These are phyloP conservation scores for Protobothrops mucrosquamatus DNA, from an alignment of 2,113 vertebrate genomes.

Conservation along the genomic window DNA sequence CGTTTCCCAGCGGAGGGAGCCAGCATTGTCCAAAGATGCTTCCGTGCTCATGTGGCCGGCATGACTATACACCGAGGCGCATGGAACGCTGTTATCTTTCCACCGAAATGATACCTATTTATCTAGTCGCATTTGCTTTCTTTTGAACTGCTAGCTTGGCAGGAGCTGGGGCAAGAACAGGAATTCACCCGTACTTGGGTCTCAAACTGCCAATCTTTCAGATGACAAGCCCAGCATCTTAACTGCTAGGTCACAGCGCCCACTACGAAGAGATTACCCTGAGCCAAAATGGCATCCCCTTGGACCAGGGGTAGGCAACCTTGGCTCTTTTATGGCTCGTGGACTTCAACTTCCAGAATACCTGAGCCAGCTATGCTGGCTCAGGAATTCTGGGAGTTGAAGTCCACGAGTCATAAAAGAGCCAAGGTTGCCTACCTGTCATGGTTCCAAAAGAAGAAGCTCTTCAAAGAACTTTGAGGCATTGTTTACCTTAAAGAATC, in stretches of 20 bases:
- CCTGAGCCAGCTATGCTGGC: no score
- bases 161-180: background rate
- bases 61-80: background rate
- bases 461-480: no score
- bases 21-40: background rate
- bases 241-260: background rate
- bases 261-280: background rate
- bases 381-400: no score
- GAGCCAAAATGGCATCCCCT: background rate
- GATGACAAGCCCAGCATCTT: background rate
- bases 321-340: no score
- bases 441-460: no score
- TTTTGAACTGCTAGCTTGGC: background rate
- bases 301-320: no score
- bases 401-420: no score
- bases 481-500: no score
- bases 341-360: no score
- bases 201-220: background rate
- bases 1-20: background rate
- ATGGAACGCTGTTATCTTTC: background rate
- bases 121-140: background rate
- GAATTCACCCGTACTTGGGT: background rate
- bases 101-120: background rate
- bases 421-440: no score
- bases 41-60: background rate